Percentiles rank a stretch among this genome's conserved stretches.
These are phyloP conservation scores for Drosophila bocqueti DNA, from an alignment of 1,140 invertebrate species.

Conservation along the genomic window DNA sequence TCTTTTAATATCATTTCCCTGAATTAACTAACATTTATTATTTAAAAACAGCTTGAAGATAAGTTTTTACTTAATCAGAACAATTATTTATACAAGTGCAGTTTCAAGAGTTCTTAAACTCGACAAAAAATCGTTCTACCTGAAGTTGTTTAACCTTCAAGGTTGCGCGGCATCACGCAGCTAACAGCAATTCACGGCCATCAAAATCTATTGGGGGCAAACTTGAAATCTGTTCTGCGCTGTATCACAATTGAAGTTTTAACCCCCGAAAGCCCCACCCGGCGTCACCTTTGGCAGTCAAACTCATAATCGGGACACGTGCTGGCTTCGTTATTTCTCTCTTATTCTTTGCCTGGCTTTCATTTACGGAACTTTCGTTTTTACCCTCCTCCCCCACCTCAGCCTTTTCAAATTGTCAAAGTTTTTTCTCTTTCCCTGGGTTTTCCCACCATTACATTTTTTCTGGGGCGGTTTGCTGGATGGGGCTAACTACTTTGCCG, in stretches of 20 bases:
- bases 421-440: constrained; percentile 49
- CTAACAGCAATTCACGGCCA: constrained; percentile 33
- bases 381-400: not conserved
- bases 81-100: constrained; percentile 3
- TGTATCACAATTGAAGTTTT: constrained; percentile 39
- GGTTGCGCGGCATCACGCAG: constrained; percentile 21
- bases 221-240: constrained; percentile 38
- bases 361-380: constrained; percentile 43
- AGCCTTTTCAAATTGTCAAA: constrained; percentile 73
- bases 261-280: constrained; percentile 7
- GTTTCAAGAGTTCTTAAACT: constrained; percentile 1
- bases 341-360: constrained; percentile 48
- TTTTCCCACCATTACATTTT: constrained; percentile 3
- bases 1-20: no score
- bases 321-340: constrained; percentile 75
- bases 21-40: no score
- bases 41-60: no score
- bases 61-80: not conserved
- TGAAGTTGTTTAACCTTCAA: constrained; percentile 18
- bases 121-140: not conserved
- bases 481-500: constrained; percentile 67
- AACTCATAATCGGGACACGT: constrained; percentile 75
- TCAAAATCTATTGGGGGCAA: constrained; percentile 52
- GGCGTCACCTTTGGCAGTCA: constrained; percentile 49
- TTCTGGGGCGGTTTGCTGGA: not conserved